Percentiles rank a stretch among this genome's conserved stretches.
Conservation (phyloP, 2,797 vertebrate species). For the Crypturellus tataupa region DNA sequence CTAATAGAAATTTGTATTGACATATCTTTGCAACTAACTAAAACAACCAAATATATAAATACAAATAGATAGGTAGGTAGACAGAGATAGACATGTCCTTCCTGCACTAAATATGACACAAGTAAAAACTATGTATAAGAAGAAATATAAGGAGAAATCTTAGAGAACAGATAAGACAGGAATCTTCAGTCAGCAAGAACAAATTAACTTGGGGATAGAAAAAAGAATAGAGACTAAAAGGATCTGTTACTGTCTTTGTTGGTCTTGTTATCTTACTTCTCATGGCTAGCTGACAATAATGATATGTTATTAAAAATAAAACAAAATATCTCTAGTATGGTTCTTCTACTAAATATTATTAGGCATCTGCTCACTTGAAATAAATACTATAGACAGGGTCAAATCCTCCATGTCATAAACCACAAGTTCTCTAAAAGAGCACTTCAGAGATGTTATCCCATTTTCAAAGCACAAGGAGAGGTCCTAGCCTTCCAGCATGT, state of each 20-base stretch:
- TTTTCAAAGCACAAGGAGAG: not conserved
- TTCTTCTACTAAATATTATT: not conserved
- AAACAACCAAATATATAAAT: not conserved
- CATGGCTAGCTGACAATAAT: not conserved
- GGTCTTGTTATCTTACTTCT: not conserved
- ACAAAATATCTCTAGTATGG: not conserved
- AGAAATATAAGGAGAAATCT: not conserved
- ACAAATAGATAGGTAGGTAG: too few relatives aligned
- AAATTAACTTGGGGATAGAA: not conserved
- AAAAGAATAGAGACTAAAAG: not conserved
- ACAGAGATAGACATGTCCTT: conserved; percentile 33
- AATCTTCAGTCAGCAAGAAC: not conserved
- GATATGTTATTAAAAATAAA: not conserved
- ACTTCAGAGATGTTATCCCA: not conserved
- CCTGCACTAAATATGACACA: not conserved
- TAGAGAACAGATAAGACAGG: not conserved
- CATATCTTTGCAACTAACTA: not conserved
- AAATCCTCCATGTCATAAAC: not conserved
- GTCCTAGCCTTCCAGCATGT: not conserved
- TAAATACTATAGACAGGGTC: not conserved
- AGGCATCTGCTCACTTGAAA: not conserved
- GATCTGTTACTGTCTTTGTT: not conserved
- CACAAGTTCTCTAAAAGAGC: not conserved
- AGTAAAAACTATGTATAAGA: not conserved
- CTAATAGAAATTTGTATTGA: not conserved